phyloP scores from a whole-genome alignment of 2,888 invertebrate genomes.

The Plusia festucae region DNA sequence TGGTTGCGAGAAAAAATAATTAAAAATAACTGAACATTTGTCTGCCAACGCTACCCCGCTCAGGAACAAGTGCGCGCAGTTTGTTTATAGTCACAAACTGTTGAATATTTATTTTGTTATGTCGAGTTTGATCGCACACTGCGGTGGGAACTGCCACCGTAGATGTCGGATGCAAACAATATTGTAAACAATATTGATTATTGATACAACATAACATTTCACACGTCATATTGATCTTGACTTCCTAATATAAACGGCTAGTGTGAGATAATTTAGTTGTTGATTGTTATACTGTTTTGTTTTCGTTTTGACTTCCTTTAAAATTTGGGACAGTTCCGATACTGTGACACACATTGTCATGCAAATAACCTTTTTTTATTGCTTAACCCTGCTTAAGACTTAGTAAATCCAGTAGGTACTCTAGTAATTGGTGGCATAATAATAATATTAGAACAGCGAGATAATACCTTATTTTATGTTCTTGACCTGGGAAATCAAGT shows the following conservation, averaged over 20 bases:
- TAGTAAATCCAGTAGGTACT: too few species aligned
- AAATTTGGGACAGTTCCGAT: conserved; percentile 22
- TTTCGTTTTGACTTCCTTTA: conserved; percentile 11
- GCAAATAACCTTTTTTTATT: conserved; percentile 13
- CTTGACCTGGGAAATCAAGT: too few species aligned
- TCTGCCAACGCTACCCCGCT: conserved; percentile 64
- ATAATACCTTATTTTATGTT: too few species aligned
- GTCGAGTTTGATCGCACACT: conserved; percentile 82
- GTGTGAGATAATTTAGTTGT: conserved; percentile 39
- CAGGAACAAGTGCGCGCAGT: conserved; percentile 77
- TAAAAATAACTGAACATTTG: conserved; percentile 12
- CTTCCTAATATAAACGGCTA: conserved; percentile 51
- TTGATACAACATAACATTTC: conserved; percentile 59
- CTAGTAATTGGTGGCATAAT: too few species aligned
- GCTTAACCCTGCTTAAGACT: too few species aligned
- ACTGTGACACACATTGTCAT: conserved; percentile 18
- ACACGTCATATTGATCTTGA: conserved; percentile 42
- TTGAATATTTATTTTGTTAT: conserved; percentile 88
- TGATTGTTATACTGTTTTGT: conserved; percentile 24
- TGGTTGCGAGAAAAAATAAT: neutral
- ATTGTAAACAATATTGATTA: conserved; percentile 67
- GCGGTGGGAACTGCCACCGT: conserved; percentile 78
- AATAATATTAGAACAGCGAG: too few species aligned
- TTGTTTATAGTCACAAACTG: conserved; percentile 84
- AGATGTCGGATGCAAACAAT: conserved; percentile 68